Percentiles rank a stretch among this genome's conserved stretches.
Evolutionary conservation across 2,797 vertebrate species (phyloP).

Genomic region (Sternotherus odoratus): DNA sequence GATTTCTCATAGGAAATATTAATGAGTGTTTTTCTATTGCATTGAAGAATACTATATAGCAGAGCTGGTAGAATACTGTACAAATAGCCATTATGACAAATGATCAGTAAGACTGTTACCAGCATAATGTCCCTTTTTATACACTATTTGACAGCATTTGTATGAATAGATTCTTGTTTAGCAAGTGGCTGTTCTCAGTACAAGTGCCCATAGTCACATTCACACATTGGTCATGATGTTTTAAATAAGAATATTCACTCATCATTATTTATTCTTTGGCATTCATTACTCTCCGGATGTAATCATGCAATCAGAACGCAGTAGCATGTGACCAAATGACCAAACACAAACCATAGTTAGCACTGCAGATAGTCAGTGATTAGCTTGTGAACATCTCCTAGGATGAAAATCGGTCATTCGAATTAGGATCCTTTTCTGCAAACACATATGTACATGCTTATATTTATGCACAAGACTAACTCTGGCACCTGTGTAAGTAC

Average conservation of each 20-base stretch:
- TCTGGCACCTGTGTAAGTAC: not conserved
- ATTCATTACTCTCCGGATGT: not conserved
- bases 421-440: not conserved
- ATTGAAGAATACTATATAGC: slow-evolving; percentile 34
- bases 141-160: slow-evolving; percentile 1
- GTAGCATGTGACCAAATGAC: slow-evolving; percentile 7
- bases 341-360: not conserved
- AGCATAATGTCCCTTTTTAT: slow-evolving; percentile 12
- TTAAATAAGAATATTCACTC: not conserved
- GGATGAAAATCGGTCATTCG: slow-evolving; percentile 17
- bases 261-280: not conserved
- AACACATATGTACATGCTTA: not conserved
- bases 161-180: slow-evolving; percentile 10
- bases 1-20: slow-evolving; percentile 67
- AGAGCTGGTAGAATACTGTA: slow-evolving; percentile 48
- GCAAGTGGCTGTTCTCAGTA: not conserved
- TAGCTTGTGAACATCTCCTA: not conserved
- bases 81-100: slow-evolving; percentile 27
- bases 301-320: not conserved
- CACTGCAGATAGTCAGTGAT: not conserved
- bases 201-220: not conserved
- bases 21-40: slow-evolving; percentile 70
- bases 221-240: not conserved
- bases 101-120: slow-evolving; percentile 37
- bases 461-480: not conserved